Base-by-base conservation (phyloP, 2,797 vertebrate genomes). In the Calcarius lapponicus region DNA sequence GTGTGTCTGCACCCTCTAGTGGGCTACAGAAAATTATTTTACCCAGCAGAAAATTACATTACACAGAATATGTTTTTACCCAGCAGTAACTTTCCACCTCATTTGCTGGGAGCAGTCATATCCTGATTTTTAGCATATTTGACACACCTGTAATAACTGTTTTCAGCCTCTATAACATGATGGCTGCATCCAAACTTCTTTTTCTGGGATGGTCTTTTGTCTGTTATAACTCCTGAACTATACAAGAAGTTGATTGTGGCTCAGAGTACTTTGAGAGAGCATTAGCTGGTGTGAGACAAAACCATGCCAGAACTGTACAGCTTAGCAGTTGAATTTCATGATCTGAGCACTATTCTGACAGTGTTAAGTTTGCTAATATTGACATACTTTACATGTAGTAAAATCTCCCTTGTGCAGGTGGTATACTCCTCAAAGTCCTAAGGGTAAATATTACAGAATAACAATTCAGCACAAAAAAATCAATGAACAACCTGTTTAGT, bases 1-100 rank as follows among this genome's bases (percentile, higher is more conserved):
- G 20, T 75, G 88, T 78, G 17, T 47, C 53, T n/a, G 62, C 76
- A 65, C 86, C 93, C 92, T 88, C 88, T 95, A 75, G 92, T 66
- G 94, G 94, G 70, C 28, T 51, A 58, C 8, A 75, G 42, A 91
- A 94, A 91, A 80, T 13, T 5, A 6, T 38, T 73, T 64, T 45
- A 67, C 11, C 28, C 38, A 26, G 11, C 11, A 10, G 22, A 61
- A 61, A 61, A 40, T 60, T 19, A 28, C 36, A 38, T 60, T 60
- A 29, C 17, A 36, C 9, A 72, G 34, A 92, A 94, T 88, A 79
- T 12, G 3, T 4, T 50, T 66, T 65, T 45, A 73, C 13, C 22
- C n/a, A 26, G 10, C 11, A 13, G 25, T 64, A 21, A 16, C 34
- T 60, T 51, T 53, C n/a, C 43, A 10, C 26, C 66, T 11, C 11